Base-by-base conservation (phyloP, 2,888 invertebrate species). In the Phasia obesa region DNA sequence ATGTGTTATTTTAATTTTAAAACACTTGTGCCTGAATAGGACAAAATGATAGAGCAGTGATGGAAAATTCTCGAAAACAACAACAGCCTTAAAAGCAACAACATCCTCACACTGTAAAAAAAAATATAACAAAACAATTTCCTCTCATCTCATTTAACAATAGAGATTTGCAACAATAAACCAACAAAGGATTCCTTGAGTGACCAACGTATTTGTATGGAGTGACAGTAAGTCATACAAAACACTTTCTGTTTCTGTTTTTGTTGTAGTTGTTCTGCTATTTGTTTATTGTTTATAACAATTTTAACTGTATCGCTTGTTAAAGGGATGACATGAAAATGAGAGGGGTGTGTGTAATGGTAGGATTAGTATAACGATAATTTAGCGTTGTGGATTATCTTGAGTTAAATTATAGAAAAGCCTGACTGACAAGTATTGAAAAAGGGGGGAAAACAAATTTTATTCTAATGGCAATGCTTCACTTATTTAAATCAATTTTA, bases 161-260 rank as follows among this genome's bases (percentile, higher is more conserved):
- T 82, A 59, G 74, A 64, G 59, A 71, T 71, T 47, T 59, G 53
- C 77, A 81, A 83, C 81, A 74, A 81, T 76, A 6, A 42, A 73
- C 6, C 47, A 60, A 70, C 73, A 84, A 76, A 70, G 60, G 60
- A 9, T 51, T 62, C 57, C 64, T 67, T 69, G 51, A 69, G 35
- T 27, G n/a, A n/a, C n/a, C 67, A 44, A 53, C n/a, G 38, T 49
- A 69, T 62, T 65, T 75, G 70, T 27, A 59, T 55, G 71, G 19
- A 75, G 53, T 9, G 42, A 60, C 51, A 78, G 19, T 11, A 21
- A 38, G 7, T 13, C 38, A 17, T 31, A n/a, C 9, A 49, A 62
- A 17, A 27, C n/a, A n/a, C 27, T n/a, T n/a, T n/a, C n/a, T n/a
- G n/a, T n/a, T n/a, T n/a, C n/a, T n/a, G n/a, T 27, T 23, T 21